These are phyloP conservation scores for Trachelus stipa DNA, from an alignment of 2,888 invertebrate species.

Conservation along the genomic window DNA sequence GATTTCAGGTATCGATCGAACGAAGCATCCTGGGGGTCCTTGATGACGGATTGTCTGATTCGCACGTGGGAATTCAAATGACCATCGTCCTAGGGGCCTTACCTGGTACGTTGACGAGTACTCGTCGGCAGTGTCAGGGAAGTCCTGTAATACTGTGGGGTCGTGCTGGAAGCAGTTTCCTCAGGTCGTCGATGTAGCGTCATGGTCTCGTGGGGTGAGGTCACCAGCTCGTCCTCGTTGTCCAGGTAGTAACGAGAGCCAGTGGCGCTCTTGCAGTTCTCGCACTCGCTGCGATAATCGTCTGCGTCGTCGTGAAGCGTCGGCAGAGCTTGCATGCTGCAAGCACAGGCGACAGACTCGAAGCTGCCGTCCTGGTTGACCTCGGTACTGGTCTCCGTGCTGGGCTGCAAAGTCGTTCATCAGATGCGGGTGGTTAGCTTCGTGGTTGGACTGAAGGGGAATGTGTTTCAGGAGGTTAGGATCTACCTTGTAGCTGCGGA, in stretches of 20 bases:
- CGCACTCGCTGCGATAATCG: slow-evolving; percentile 86
- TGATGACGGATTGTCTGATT: neutral
- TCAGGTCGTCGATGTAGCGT: slow-evolving; percentile 74
- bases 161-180: slow-evolving; percentile 64
- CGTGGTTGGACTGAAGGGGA: neutral
- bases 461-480: neutral
- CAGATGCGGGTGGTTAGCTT: neutral
- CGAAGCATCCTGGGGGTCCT: neutral
- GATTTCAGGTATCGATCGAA: neutral
- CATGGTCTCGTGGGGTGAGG: slow-evolving; percentile 75
- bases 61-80: neutral
- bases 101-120: slow-evolving; percentile 70
- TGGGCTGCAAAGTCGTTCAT: slow-evolving; percentile 29
- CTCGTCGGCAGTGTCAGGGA: slow-evolving; percentile 76
- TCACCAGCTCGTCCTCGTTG: slow-evolving; percentile 71
- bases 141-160: slow-evolving; percentile 72
- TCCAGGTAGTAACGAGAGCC: slow-evolving; percentile 75
- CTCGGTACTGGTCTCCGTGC: slow-evolving; percentile 55
- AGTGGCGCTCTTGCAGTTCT: slow-evolving; percentile 84
- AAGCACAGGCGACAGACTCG: slow-evolving; percentile 62
- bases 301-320: slow-evolving; percentile 71
- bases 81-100: slow-evolving; percentile 19
- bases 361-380: slow-evolving; percentile 63
- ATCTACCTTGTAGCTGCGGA: slow-evolving; percentile 39
- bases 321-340: slow-evolving; percentile 63